Percentiles rank a stretch among this genome's conserved stretches.
These are phyloP conservation scores for Microtus montanus DNA, from an alignment of 2,113 vertebrate species.

Conservation along the genomic window DNA sequence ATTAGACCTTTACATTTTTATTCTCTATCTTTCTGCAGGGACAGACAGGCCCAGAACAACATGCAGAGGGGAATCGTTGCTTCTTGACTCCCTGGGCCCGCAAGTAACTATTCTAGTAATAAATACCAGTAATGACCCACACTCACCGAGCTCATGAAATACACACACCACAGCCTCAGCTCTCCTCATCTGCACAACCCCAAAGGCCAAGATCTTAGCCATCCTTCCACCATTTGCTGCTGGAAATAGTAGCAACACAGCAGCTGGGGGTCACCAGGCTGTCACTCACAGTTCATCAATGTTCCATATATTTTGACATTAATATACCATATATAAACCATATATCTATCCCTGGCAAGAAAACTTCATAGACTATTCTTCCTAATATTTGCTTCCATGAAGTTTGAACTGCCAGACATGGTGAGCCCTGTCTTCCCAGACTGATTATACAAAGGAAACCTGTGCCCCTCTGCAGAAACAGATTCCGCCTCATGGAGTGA, in stretches of 20 bases:
- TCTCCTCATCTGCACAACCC: not conserved
- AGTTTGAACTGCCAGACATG: not conserved
- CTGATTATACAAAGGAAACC: not conserved
- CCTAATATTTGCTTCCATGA: not conserved
- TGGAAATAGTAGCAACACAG: not conserved
- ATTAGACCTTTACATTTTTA: not conserved
- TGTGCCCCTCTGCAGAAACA: not conserved
- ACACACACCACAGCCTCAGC: not conserved
- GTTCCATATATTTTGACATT: not conserved
- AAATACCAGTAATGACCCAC: not conserved
- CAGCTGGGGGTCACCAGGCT: too few species aligned
- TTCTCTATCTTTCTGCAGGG: not conserved
- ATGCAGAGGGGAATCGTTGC: not conserved
- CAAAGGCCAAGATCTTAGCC: not conserved
- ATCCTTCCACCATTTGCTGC: not conserved
- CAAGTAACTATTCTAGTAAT: not conserved
- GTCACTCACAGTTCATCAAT: too few species aligned
- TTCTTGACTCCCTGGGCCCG: not conserved
- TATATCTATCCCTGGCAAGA: not conserved
- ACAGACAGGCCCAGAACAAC: not conserved
- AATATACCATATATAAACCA: not conserved
- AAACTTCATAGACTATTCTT: not conserved
- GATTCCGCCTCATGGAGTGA: not conserved
- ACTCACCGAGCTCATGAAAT: not conserved
- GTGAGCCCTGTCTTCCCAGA: not conserved